Base-by-base conservation (phyloP, 2,113 vertebrate genomes). In the Scomber scombrus region DNA sequence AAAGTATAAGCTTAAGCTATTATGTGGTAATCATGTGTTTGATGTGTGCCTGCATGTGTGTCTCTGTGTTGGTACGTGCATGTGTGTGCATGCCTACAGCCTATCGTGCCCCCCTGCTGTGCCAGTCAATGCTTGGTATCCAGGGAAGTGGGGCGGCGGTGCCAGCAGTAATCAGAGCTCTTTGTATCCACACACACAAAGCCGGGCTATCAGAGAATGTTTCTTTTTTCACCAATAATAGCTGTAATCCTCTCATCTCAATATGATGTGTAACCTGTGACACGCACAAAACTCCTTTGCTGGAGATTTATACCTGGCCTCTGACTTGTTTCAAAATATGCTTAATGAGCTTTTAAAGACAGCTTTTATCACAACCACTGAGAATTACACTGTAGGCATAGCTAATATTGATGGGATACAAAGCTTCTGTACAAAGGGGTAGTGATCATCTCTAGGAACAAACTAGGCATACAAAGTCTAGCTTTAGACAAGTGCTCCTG, bases 81-180 rank as follows among this genome's bases (percentile, higher is more conserved):
- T 31, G 19, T 77, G 50, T 68, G 77, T 68, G 51, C 73, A 3
- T 47, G 61, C 47, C 68, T 62, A 3, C 26, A 50, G 75, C 50
- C 45, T 78, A 75, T 71, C 61, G 63, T 56, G 66, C 26, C 29
- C 31, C 71, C 86, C 80, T 18, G 71, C 80, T 84, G 78, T 70
- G 85, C 69, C 78, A 82, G 67, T 78, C 75, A 54, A 57, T 77
- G 87, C 84, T 50, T 34, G 67, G 79, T 74, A 80, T 85, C 70
- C 73, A 78, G 83, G 79, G 78, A 81, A 87, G 81, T 73, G 71
- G 65, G 51, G 76, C 69, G 12, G 66, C 68, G 56, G 82, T 78
- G 84, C 78, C 88, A 89, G 79, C 65, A 58, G 81, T 88, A 91
- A 93, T 91, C 92, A 92, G 77, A 82, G 75, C 86, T 88, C 86